phyloP scores from a whole-genome alignment of 2,113 vertebrate species.

The Lepus europaeus region DNA sequence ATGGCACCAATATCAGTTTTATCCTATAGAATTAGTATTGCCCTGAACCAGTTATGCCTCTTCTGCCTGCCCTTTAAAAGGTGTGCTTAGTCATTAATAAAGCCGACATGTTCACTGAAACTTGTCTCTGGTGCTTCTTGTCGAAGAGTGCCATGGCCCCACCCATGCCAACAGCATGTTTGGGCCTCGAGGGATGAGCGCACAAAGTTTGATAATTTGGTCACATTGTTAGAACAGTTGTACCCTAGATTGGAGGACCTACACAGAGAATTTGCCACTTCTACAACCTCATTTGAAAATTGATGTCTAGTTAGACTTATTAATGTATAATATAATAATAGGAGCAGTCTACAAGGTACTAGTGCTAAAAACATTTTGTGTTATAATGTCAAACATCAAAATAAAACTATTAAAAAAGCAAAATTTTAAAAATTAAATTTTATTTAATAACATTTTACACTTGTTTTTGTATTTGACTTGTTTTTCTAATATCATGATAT shows the following conservation, averaged over 20 bases:
- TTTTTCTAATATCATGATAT: background rate
- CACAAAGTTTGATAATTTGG: background rate
- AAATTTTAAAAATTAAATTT: background rate
- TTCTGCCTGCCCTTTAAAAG: too few species aligned
- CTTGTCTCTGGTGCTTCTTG: too few species aligned
- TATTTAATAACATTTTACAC: constrained; percentile 7
- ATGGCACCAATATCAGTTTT: too few species aligned
- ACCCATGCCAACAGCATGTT: too few species aligned
- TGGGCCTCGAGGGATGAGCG: too few species aligned
- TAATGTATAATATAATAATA: background rate
- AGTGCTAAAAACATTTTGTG: background rate
- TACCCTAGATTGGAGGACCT: background rate
- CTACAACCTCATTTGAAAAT: background rate
- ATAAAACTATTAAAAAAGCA: background rate
- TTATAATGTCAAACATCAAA: background rate
- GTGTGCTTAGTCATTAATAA: too few species aligned
- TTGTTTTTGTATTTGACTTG: constrained; percentile 9
- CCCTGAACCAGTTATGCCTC: too few species aligned
- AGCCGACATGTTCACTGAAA: too few species aligned
- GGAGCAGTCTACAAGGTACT: background rate
- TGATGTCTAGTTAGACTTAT: background rate
- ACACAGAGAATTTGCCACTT: background rate
- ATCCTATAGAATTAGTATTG: too few species aligned
- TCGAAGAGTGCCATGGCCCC: too few species aligned
- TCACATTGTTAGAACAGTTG: background rate